Base-by-base conservation (phyloP, 2,113 vertebrate genomes). In the Protobothrops mucrosquamatus region DNA sequence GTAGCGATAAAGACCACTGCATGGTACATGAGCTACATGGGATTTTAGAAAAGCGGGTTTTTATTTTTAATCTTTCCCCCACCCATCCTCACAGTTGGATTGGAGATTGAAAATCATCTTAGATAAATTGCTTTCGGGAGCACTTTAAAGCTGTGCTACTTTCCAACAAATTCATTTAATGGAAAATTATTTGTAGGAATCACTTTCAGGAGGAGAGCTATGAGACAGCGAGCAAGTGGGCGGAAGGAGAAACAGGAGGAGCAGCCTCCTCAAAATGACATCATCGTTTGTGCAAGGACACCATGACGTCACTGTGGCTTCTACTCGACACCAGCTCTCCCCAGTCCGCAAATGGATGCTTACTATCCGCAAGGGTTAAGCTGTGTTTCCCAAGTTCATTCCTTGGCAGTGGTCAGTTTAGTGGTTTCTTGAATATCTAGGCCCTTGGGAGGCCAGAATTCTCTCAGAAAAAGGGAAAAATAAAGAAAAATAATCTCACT, bases 101-200 rank as follows among this genome's bases (percentile, higher is more conserved):
- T 43, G 55, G 34, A 91, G 90, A 56, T 46, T 57, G 74, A 56
- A 91, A 91, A 91, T 48, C 74, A 86, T 57, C 74, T 39, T 22
- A 57, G 55, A 54, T 24, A 56, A 86, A 91, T 91, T 91, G 90
- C 74, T 86, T 91, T 86, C 15, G 39, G 54, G 29, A 86, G 90
- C 54, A 26, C 90, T 54, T 34, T 39, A 57, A 57, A 91, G 69
- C 69, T 81, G 52, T 26, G 48, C 12, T 5, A 5, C 54, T 85
- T 57, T n/a, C 39, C 74, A 56, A 34, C 20, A 86, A 91, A 57
- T 59, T 12, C 81, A 59, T 56, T 22, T 20, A 22, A 20, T 46
- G 55, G 81, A 48, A 61, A 91, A 20, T 87, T 14, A 87, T 48
- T 87, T 18, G 46, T 48, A 51, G 55, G 26, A 48, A 29, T 56